phyloP scores from a whole-genome alignment of 1,140 invertebrate genomes.

The Teleopsis dalmanni region DNA sequence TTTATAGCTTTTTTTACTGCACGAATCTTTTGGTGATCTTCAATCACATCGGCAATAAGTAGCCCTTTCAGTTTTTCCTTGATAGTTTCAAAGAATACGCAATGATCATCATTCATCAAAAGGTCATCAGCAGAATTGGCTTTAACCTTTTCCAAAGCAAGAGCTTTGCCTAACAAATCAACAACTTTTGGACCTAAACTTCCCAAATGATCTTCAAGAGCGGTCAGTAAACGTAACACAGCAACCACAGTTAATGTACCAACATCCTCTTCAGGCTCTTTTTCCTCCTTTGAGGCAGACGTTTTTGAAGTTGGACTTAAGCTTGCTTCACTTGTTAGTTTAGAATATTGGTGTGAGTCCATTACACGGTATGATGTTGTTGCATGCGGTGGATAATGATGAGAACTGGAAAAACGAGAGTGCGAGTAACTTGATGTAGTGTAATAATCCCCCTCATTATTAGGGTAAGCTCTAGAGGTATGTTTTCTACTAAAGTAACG shows the following conservation, averaged over 20 bases:
- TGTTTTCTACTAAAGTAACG: neutral
- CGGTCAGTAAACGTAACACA: conserved; percentile 64
- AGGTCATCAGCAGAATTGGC: conserved; percentile 67
- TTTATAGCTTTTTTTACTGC: conserved; percentile 48
- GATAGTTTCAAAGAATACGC: conserved; percentile 69
- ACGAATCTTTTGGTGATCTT: conserved; percentile 44
- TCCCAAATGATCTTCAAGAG: conserved; percentile 70
- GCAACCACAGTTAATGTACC: conserved; percentile 54
- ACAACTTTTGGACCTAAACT: conserved; percentile 71
- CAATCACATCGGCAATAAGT: conserved; percentile 65
- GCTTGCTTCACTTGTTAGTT: conserved; percentile 8
- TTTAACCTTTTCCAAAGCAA: conserved; percentile 61
- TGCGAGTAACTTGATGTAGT: conserved; percentile 6
- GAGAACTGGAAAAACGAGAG: too few species aligned
- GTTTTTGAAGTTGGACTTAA: conserved; percentile 1
- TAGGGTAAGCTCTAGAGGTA: neutral
- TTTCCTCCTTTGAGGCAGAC: conserved; percentile 1
- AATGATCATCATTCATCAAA: conserved; percentile 59
- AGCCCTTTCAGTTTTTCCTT: conserved; percentile 80
- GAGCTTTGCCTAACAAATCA: conserved; percentile 60
- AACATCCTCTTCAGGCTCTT: conserved; percentile 21
- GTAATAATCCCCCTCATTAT: conserved; percentile 1
- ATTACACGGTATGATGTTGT: conserved; percentile 8
- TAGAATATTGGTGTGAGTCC: conserved; percentile 13
- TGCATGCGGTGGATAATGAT: conserved; percentile 1